Conservation (phyloP, 2,888 invertebrate species). For the Oligia latruncula region DNA sequence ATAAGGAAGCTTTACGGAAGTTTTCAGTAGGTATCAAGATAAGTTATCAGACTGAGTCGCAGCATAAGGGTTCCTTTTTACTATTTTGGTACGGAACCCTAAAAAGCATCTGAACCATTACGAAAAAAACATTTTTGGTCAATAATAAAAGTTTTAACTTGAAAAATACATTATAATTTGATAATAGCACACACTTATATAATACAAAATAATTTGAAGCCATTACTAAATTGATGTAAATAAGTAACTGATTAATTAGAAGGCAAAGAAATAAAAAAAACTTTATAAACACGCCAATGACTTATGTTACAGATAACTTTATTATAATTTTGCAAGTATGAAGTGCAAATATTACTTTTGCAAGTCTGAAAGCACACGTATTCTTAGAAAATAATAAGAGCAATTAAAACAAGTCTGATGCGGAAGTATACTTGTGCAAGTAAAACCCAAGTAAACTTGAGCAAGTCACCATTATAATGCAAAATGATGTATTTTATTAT, state of each 20-base stretch:
- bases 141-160: neutral
- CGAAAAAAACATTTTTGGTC: neutral
- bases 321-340: constrained; percentile 2
- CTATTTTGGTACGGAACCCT: too few relatives aligned
- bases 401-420: neutral
- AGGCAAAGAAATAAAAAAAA: neutral
- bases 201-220: constrained; percentile 25
- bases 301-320: constrained; percentile 4
- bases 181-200: constrained; percentile 29
- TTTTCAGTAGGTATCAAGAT: neutral
- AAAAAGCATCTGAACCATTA: too few relatives aligned
- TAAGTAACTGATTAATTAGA: constrained; percentile 6
- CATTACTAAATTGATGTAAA: neutral
- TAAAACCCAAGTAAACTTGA: constrained; percentile 1
- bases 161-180: constrained; percentile 12
- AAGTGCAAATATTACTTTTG: neutral
- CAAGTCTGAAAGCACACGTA: neutral
- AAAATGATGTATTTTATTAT: neutral
- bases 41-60: too few relatives aligned
- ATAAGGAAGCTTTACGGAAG: neutral
- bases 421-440: neutral
- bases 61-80: too few relatives aligned
- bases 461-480: neutral
- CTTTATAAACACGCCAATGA: constrained; percentile 2
- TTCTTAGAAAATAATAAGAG: neutral